phyloP scores from a whole-genome alignment of 2,113 vertebrate species.

The Eurypyga helias region DNA sequence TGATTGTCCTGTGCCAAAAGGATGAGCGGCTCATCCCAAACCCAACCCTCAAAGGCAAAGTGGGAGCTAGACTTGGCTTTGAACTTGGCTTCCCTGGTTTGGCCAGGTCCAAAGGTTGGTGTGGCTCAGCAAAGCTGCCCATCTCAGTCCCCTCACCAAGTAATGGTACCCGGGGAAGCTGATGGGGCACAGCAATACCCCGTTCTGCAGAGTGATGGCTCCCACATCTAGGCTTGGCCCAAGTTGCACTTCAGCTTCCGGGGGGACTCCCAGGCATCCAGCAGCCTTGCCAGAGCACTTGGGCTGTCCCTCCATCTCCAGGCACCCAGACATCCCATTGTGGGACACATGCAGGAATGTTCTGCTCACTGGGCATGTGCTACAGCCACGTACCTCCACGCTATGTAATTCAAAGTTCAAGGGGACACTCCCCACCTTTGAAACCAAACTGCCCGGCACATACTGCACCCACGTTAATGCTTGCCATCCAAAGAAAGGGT shows the following conservation, averaged over 20 bases:
- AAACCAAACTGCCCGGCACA: neutral
- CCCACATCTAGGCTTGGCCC: neutral
- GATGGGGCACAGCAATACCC: neutral
- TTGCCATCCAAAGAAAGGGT: too few species aligned
- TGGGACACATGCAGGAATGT: too few species aligned
- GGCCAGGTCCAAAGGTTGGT: neutral
- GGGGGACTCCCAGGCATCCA: neutral
- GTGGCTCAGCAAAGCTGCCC: neutral
- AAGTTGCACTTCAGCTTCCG: neutral
- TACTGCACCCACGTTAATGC: neutral
- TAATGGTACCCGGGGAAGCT: neutral
- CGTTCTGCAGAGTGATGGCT: neutral
- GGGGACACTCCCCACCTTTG: neutral
- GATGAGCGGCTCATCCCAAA: neutral
- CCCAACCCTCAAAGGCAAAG: rapidly evolving
- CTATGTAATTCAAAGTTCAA: neutral
- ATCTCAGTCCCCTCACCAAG: neutral
- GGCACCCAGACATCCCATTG: neutral
- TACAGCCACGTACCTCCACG: rapidly evolving
- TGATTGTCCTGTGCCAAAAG: neutral
- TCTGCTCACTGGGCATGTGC: neutral
- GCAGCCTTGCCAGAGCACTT: neutral
- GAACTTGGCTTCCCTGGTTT: neutral
- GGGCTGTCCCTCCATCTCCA: neutral
- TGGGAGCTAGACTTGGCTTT: neutral